Evolutionary conservation across 2,113 vertebrate species (phyloP).

Genomic region (Semicossyphus pulcher): DNA sequence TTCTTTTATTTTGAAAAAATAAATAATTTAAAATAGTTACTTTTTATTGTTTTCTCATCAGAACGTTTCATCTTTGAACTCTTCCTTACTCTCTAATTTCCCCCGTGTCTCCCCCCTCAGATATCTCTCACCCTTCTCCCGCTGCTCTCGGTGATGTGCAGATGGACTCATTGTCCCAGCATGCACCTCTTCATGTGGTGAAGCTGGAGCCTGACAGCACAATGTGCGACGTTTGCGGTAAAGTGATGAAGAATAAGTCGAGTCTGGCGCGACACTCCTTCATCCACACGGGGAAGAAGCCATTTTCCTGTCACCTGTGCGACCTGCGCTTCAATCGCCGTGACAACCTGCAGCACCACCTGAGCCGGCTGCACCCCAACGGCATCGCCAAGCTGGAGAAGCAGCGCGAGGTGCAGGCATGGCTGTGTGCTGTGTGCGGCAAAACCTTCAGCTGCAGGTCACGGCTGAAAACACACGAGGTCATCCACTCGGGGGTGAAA

Average conservation of each 20-base stretch:
- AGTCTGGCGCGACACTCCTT: slow-evolving; percentile 74
- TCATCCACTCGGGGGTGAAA: slow-evolving; percentile 73
- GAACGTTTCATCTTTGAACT: too few relatives aligned
- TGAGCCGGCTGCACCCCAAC: slow-evolving; percentile 58
- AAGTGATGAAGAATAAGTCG: slow-evolving; percentile 76
- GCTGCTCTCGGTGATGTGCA: accelerated
- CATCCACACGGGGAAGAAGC: slow-evolving; percentile 75
- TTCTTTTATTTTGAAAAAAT: too few relatives aligned
- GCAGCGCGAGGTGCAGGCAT: slow-evolving; percentile 31
- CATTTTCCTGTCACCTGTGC: slow-evolving; percentile 68
- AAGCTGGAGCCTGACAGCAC: slow-evolving; percentile 67
- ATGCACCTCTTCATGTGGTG: slow-evolving; percentile 16
- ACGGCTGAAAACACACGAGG: slow-evolving; percentile 66
- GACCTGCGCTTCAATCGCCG: slow-evolving; percentile 74
- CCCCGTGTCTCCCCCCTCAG: not conserved
- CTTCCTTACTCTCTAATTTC: not conserved
- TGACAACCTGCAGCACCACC: slow-evolving; percentile 74
- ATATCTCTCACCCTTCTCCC: not conserved
- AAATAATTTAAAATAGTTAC: too few relatives aligned
- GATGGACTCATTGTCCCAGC: slow-evolving; percentile 24
- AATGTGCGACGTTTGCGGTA: slow-evolving; percentile 69
- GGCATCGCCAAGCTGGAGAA: slow-evolving; percentile 38
- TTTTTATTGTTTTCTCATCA: too few relatives aligned
- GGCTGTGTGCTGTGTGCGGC: slow-evolving; percentile 71
- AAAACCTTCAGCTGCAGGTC: slow-evolving; percentile 76